These are phyloP conservation scores for Neotoma lepida DNA, from an alignment of 2,113 vertebrate genomes.

Conservation along the genomic window DNA sequence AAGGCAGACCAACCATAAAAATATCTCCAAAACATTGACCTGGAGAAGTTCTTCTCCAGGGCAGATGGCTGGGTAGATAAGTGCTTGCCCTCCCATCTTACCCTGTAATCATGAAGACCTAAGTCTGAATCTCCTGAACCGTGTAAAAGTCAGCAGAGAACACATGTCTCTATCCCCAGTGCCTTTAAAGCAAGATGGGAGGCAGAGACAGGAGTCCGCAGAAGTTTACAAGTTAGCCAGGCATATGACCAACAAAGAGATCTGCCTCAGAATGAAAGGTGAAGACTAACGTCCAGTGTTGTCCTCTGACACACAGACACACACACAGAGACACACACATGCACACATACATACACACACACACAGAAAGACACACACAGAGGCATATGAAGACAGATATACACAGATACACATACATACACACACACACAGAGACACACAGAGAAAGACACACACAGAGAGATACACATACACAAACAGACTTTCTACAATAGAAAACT, in stretches of 20 bases:
- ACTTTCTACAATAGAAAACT: slow-evolving; percentile 11
- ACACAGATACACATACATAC: background rate
- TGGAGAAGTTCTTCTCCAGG: slow-evolving; percentile 5
- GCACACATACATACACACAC: background rate
- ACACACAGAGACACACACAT: background rate
- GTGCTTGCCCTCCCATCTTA: background rate
- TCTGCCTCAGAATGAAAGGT: background rate
- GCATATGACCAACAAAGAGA: background rate
- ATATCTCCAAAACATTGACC: background rate
- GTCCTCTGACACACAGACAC: background rate
- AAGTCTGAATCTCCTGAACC: background rate
- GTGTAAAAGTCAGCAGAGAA: background rate
- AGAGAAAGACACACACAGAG: background rate
- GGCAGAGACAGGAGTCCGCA: background rate
- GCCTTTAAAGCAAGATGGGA: background rate
- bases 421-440: background rate
- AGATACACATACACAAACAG: background rate
- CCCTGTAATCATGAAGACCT: background rate
- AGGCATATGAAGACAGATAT: too few species aligned
- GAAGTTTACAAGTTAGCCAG: background rate
- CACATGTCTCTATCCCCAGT: background rate
- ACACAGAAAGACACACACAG: background rate
- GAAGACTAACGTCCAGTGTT: background rate
- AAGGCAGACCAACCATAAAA: background rate
- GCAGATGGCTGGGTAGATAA: background rate